Percentiles rank a stretch among this genome's conserved stretches.
phyloP scores from a whole-genome alignment of 2,113 vertebrate genomes.

The Lethenteron camtschaticum region DNA sequence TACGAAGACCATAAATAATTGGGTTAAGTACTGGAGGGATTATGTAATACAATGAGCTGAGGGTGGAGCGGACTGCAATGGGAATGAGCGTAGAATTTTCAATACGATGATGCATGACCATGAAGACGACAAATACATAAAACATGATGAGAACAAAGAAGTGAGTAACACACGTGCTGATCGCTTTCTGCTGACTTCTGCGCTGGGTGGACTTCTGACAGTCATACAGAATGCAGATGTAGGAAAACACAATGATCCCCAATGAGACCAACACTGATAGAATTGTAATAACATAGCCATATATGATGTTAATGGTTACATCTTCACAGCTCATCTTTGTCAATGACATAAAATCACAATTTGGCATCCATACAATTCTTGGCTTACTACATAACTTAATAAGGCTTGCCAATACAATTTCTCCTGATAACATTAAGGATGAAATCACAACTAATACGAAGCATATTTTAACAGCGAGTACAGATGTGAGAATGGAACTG shows the following conservation, averaged over 20 bases:
- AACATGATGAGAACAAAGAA: neutral
- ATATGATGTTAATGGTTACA: neutral
- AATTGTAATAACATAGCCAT: neutral
- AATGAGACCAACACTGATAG: neutral
- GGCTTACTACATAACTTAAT: neutral
- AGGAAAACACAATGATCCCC: neutral
- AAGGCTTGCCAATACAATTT: neutral
- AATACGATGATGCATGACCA: neutral
- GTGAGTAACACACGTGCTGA: neutral
- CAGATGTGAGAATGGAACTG: neutral
- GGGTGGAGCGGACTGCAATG: neutral
- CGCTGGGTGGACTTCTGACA: neutral
- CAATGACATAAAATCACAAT: neutral
- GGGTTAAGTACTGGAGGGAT: neutral
- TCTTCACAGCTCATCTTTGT: neutral
- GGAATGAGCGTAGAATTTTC: neutral
- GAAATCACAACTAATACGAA: neutral
- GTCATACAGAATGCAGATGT: constrained; percentile 1
- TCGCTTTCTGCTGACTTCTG: neutral
- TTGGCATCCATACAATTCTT: neutral
- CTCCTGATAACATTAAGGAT: neutral
- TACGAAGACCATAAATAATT: neutral
- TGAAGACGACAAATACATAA: neutral
- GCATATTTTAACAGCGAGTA: neutral
- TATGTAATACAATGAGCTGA: neutral